A percentile compares a stretch with the other conserved stretches of the same genome.
These are phyloP conservation scores for Luehdorfia chinensis DNA, from an alignment of 1,140 invertebrate genomes.

Conservation along the genomic window DNA sequence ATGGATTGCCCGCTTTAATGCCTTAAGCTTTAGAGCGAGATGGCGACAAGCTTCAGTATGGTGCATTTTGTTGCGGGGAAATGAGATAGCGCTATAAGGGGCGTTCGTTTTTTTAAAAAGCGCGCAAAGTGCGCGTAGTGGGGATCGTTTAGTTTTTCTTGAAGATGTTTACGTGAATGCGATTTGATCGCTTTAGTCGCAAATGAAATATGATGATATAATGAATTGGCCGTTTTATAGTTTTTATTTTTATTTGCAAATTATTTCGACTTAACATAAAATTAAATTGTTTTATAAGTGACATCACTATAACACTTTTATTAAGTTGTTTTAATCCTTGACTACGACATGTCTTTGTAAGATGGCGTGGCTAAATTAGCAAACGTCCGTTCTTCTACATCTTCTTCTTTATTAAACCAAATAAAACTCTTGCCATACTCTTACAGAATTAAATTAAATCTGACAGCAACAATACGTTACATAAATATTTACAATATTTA, in stretches of 20 bases:
- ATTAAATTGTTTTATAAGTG: neutral
- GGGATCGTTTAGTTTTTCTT: slow-evolving; percentile 76
- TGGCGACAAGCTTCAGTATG: slow-evolving; percentile 18
- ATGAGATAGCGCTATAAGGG: slow-evolving; percentile 36
- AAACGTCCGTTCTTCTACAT: too few species aligned
- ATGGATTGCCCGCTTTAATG: slow-evolving; percentile 67
- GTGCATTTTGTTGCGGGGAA: slow-evolving; percentile 20
- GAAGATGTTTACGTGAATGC: slow-evolving; percentile 73
- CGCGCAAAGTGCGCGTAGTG: slow-evolving; percentile 68
- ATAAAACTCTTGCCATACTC: too few species aligned
- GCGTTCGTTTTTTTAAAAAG: slow-evolving; percentile 71
- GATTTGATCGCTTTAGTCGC: slow-evolving; percentile 65
- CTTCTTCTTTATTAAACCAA: too few species aligned
- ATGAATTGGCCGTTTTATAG: slow-evolving; percentile 40
- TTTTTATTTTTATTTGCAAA: slow-evolving; percentile 1
- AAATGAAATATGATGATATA: slow-evolving; percentile 30
- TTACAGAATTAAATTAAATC: too few species aligned
- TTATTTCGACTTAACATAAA: neutral
- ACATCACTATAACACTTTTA: slow-evolving; percentile 1
- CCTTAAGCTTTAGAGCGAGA: slow-evolving; percentile 63
- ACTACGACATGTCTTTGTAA: too few species aligned
- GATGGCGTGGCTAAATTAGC: too few species aligned
- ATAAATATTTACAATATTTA: too few species aligned
- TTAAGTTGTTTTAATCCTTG: too few species aligned
- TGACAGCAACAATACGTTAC: too few species aligned